phyloP scores from a whole-genome alignment of 2,113 vertebrate genomes.

The Colinus virginianus region DNA sequence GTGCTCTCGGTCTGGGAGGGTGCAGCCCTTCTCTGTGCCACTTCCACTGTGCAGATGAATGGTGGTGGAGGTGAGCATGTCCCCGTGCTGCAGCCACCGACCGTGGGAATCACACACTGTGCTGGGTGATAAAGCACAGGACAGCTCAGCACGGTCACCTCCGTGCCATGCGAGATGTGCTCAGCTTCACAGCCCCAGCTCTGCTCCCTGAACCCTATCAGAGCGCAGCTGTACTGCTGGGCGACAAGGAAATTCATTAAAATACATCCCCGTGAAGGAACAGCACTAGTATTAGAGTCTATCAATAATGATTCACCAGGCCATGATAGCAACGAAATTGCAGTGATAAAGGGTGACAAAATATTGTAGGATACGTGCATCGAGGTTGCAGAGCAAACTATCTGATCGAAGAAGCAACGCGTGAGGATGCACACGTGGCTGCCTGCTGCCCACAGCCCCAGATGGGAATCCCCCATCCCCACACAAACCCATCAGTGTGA shows the following conservation, averaged over 20 bases:
- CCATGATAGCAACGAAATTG: constrained; percentile 45
- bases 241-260: constrained; percentile 19
- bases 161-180: background rate
- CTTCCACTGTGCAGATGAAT: fast-evolving
- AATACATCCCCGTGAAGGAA: background rate
- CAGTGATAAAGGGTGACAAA: constrained; percentile 64
- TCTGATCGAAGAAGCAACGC: constrained; percentile 1
- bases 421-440: background rate
- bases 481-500: too few species aligned
- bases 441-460: constrained; percentile 11
- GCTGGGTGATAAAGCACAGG: background rate
- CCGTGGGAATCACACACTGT: background rate
- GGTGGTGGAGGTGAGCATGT: background rate
- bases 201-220: background rate
- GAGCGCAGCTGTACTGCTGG: background rate
- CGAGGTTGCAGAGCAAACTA: constrained; percentile 31
- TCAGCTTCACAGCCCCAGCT: constrained; percentile 3
- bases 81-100: background rate
- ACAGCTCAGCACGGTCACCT: background rate
- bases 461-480: background rate
- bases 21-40: background rate
- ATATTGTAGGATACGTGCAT: constrained; percentile 24
- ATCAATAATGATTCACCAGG: constrained; percentile 64
- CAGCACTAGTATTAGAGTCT: constrained; percentile 38
- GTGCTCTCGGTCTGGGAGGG: fast-evolving